Base-by-base conservation (phyloP, 2,888 invertebrate species). In the Rhamnusium bicolor region DNA sequence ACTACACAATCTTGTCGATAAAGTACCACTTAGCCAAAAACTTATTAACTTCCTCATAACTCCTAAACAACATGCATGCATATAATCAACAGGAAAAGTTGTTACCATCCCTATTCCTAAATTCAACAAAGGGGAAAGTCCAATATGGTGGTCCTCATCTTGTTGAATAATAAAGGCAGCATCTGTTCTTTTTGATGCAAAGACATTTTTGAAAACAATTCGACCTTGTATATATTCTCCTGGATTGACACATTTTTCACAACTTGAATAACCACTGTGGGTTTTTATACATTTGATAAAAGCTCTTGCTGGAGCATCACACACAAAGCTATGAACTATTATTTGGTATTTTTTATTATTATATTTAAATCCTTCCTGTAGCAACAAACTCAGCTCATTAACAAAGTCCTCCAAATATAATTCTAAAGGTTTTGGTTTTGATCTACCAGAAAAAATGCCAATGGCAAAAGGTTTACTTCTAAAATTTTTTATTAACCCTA, bases 11-110 rank as follows among this genome's bases (percentile, higher is more conserved):
- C 65, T n/a, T 49, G 56, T 46, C 14, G 10, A 10, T 46, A 70
- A 58, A 32, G 10, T 27, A 21, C 69, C 73, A 47, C 54, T 10
- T 18, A 70, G 10, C 73, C 73, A 73, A 63, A 27, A 54, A 58
- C 56, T 69, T 27, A 73, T 5, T 65, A 73, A 62, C 19, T 69
- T 69, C 27, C 46, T 54, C 49, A 58, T 58, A 8, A 73, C 65
- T n/a, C 69, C 69, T 27, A 72, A 24, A 62, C 73, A 73, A 40
- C 53, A 46, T 29, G 40, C 24, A 51, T 73, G 73, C 73, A 73
- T 70, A 19, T 73, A 73, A 47, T 73, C 73, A 14, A 73, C 65
- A 10, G 62, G 72, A 27, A 69, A 62, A 63, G 27, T 16, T n/a
- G 51, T 53, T 32, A 70, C 54, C 40, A 70, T 19, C n/a, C 61